Evolutionary conservation across 1,140 invertebrate species (phyloP).

Genomic region (Heliconius congener): DNA sequence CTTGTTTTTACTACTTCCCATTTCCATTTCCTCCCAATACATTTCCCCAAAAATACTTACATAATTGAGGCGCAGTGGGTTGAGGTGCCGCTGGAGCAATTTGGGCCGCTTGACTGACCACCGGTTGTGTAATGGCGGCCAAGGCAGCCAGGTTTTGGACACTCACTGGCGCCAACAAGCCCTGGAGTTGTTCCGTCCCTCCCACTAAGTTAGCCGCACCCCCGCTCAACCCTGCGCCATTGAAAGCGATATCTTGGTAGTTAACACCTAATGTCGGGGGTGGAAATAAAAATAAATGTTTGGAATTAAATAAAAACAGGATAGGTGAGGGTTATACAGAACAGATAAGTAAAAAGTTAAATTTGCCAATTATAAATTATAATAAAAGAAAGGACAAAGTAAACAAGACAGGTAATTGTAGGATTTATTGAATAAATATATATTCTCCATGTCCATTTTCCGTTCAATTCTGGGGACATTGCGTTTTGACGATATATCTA

Average conservation of each 20-base stretch:
- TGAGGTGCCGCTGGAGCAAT: conserved; percentile 79
- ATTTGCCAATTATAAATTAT: not conserved
- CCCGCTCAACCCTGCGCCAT: conserved; percentile 81
- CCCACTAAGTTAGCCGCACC: conserved; percentile 43
- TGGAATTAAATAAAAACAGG: conserved; percentile 22
- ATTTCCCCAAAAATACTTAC: conserved; percentile 52
- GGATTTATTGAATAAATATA: too few relatives aligned
- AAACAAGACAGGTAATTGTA: too few relatives aligned
- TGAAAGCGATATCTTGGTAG: conserved; percentile 79
- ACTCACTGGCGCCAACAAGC: conserved; percentile 88
- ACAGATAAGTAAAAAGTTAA: conserved; percentile 14
- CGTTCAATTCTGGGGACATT: too few relatives aligned
- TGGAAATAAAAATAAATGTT: conserved; percentile 36
- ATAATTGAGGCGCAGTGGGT: conserved; percentile 79
- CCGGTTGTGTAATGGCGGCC: conserved; percentile 90
- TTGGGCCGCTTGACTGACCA: conserved; percentile 81
- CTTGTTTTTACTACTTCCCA: too few relatives aligned
- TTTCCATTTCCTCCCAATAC: too few relatives aligned
- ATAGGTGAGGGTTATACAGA: conserved; percentile 24
- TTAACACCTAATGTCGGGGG: conserved; percentile 67
- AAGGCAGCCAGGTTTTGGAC: conserved; percentile 95
- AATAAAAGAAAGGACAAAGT: not conserved
- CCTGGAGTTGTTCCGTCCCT: conserved; percentile 80
- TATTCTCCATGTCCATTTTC: too few relatives aligned
- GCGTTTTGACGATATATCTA: too few relatives aligned